phyloP scores from a whole-genome alignment of 1,140 invertebrate genomes.

The Drosophila prosaltans region DNA sequence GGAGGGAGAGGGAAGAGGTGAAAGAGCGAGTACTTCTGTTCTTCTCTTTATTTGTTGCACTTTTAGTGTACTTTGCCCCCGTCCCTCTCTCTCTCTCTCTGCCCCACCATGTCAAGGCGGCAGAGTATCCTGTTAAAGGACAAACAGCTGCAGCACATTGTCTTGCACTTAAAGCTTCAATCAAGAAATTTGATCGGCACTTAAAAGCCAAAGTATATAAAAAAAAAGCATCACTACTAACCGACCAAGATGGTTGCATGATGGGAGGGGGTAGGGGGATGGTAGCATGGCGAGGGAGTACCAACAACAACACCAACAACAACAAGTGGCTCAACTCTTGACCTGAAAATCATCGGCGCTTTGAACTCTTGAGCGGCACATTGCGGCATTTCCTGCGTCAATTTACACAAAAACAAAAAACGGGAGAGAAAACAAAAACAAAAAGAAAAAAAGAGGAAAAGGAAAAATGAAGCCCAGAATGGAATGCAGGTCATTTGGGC shows the following conservation, averaged over 20 bases:
- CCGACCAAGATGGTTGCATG: conserved; percentile 2
- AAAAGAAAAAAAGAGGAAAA: conserved; percentile 24
- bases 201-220: conserved; percentile 49
- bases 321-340: conserved; percentile 68
- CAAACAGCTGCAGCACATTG: conserved; percentile 51
- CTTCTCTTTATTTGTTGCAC: conserved; percentile 61
- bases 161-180: conserved; percentile 65
- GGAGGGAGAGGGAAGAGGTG: too few relatives aligned
- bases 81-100: neutral
- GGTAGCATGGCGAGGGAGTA: neutral
- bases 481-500: conserved; percentile 56
- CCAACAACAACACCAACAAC: conserved; percentile 30
- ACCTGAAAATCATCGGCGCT: conserved; percentile 68
- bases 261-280: neutral
- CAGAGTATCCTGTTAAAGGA: conserved; percentile 60
- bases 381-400: conserved; percentile 73
- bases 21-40: neutral
- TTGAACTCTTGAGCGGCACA: conserved; percentile 56
- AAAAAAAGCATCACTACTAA: conserved; percentile 23
- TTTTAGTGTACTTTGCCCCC: conserved; percentile 57
- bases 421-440: too few relatives aligned
- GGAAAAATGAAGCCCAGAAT: conserved; percentile 10
- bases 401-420: conserved; percentile 59
- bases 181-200: conserved; percentile 76
- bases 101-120: neutral